Percentiles rank a stretch among this genome's conserved stretches.
These are phyloP conservation scores for Nymphalis urticae DNA, from an alignment of 2,888 invertebrate genomes.

Conservation along the genomic window DNA sequence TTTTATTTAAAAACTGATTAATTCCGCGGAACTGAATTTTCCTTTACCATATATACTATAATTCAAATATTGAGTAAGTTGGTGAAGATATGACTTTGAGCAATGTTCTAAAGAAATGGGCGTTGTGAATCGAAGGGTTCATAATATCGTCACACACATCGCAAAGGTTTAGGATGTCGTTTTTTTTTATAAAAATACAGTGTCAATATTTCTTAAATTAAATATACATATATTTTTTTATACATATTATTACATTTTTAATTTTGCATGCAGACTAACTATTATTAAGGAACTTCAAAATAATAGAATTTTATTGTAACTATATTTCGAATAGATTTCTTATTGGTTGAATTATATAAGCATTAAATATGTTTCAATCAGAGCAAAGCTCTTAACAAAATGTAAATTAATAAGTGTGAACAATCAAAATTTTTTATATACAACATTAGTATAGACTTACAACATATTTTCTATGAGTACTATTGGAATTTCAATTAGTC, in stretches of 20 bases:
- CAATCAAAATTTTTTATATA: no score
- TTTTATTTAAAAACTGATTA: slow-evolving; percentile 38
- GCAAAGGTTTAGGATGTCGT: slow-evolving; percentile 20
- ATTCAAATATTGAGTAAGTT: slow-evolving; percentile 10
- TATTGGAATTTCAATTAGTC: no score
- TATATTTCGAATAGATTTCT: not conserved
- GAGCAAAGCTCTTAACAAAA: no score
- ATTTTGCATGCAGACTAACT: not conserved
- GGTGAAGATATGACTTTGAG: slow-evolving; percentile 10
- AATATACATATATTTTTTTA: not conserved
- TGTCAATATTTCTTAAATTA: not conserved
- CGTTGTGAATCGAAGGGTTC: slow-evolving; percentile 66
- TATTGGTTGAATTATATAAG: not conserved
- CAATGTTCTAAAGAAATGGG: slow-evolving; percentile 56
- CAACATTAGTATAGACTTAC: no score
- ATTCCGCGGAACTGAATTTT: not conserved
- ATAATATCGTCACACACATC: slow-evolving; percentile 46
- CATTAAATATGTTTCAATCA: not conserved
- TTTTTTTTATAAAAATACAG: slow-evolving; percentile 35
- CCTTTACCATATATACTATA: not conserved
- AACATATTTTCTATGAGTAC: no score
- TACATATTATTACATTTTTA: not conserved
- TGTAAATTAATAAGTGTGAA: no score
- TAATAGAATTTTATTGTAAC: not conserved
- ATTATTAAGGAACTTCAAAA: not conserved